Evolutionary conservation across 2,797 vertebrate species (phyloP).

Genomic region (Cyprinodon diabolis): DNA sequence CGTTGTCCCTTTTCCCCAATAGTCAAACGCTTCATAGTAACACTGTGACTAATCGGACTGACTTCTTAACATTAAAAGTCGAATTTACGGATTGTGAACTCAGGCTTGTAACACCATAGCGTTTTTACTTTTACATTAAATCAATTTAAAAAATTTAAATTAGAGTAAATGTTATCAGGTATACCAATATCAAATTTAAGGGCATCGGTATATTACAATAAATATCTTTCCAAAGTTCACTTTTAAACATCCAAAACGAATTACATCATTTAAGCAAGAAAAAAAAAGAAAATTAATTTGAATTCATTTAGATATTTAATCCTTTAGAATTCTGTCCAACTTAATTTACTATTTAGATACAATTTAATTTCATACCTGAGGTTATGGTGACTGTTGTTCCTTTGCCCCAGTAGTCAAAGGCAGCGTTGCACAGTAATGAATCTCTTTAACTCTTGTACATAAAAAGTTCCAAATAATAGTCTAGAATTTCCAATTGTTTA

Average conservation of each 20-base stretch:
- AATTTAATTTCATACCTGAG: slow-evolving; percentile 5
- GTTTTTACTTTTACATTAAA: not conserved
- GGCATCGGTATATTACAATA: not conserved
- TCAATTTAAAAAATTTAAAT: not conserved
- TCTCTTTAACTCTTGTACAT: not conserved
- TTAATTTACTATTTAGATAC: not conserved
- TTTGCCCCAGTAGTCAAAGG: slow-evolving; percentile 55
- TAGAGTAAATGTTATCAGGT: too few relatives aligned
- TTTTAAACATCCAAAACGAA: not conserved
- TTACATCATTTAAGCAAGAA: not conserved
- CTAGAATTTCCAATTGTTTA: not conserved
- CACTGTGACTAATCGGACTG: not conserved
- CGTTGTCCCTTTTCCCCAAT: slow-evolving; percentile 18
- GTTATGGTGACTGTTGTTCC: slow-evolving; percentile 49
- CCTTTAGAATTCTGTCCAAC: not conserved
- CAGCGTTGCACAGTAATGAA: slow-evolving; percentile 38
- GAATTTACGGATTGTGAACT: not conserved
- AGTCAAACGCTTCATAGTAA: slow-evolving; percentile 13
- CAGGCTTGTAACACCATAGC: too few relatives aligned
- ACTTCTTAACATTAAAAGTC: slow-evolving; percentile 3
- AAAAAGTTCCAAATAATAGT: not conserved
- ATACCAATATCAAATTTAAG: not conserved
- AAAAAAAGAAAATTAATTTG: not conserved
- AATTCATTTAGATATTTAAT: not conserved
- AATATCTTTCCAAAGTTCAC: not conserved